A percentile compares a stretch with the other conserved stretches of the same genome.
Conservation (phyloP, 2,888 invertebrate species). For the Ectemnius continuus region DNA sequence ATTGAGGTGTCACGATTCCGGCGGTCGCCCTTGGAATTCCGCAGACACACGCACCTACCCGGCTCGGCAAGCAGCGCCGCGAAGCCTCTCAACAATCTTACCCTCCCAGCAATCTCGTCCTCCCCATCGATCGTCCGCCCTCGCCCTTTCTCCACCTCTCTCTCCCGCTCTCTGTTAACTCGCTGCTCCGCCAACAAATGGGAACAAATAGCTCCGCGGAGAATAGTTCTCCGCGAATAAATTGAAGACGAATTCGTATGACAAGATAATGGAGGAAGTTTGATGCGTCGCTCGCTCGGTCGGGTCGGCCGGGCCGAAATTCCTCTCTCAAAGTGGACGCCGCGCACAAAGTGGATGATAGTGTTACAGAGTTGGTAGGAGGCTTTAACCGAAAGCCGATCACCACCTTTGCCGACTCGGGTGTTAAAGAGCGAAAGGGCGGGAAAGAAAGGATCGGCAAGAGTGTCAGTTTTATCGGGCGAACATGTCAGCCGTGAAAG, state of each 20-base stretch:
- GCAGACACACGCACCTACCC: slow-evolving; percentile 22
- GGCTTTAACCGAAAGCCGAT: neutral
- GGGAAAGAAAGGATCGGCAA: neutral
- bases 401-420: slow-evolving; percentile 4
- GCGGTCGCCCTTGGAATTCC: slow-evolving; percentile 46
- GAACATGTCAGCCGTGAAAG: neutral
- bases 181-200: too few species aligned
- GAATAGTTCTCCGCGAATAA: neutral
- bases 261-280: too few species aligned
- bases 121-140: slow-evolving; percentile 42
- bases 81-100: slow-evolving; percentile 52
- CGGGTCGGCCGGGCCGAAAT: neutral
- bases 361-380: neutral
- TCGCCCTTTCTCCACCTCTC: too few species aligned
- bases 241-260: neutral
- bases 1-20: slow-evolving; percentile 46
- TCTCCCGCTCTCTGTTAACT: too few species aligned
- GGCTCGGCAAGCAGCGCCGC: slow-evolving; percentile 33
- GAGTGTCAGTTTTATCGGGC: neutral
- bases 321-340: neutral
- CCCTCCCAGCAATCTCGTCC: slow-evolving; percentile 42
- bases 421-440: neutral
- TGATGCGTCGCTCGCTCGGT: neutral
- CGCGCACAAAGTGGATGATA: neutral
- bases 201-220: too few species aligned